Evolutionary conservation across 1,140 invertebrate species (phyloP), one percentile per base, ranked within the genome.

Genomic region (Zaprionus davidi): DNA sequence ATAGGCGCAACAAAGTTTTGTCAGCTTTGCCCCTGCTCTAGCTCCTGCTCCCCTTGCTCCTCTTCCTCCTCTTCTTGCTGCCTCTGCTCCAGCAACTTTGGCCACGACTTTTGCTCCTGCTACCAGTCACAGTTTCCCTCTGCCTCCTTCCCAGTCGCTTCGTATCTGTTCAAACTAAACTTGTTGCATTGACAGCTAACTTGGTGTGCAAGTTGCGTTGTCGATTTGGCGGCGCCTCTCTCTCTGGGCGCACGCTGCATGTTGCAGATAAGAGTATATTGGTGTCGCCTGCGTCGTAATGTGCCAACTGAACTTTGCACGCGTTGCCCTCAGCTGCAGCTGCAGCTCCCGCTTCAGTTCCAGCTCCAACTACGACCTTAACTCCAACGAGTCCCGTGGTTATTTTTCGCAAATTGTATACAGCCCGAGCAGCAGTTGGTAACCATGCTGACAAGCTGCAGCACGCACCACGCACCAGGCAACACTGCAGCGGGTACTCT

Each of bases 111-210:
- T 20, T 36, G n/a, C 31, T 36, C 5, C 17, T 36, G 56, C 15
- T 36, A 4, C 9, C 31, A 34, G 31, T n/a, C 15, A 5, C 38
- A n/a, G 13, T 41, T 12, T 20, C 46, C 46, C 20, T 22, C 9
- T 49, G 17, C 1, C 28, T 28, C 5, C 44, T 6, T 17, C 13
- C 41, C 44, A 20, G 6, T 49, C 44, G 44, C 44, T 13, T 17
- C n/a, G 41, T 62, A 62, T 62, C 59, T 44, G 20, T 66, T 58
- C 53, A 22, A 66, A 44, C 53, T 55, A 64, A 86, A 86, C 83
- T 86, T 86, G 83, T 86, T 86, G 83, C 83, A 86, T 80, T 86
- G 82, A 86, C 82, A 66, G 53, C 7, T 55, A 83, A 74, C 70
- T 67, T 73, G 76, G 71, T 68, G 46, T 62, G 58, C 62, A 73